phyloP scores from a whole-genome alignment of 2,113 vertebrate species.

The human (Homo sapiens) region GRCh38 chr9:82229501-82230000 shows the following conservation, averaged over 20 bases:
- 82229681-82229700: neutral
- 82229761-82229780: neutral
- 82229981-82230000: too few species aligned
- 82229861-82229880: neutral
- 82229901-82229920: neutral
- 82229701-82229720: neutral
- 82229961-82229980: too few species aligned
- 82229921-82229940: too few species aligned
- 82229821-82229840: neutral
- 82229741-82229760: conserved; percentile 1
- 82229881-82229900: neutral
- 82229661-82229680: neutral
- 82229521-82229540: neutral
- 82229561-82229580: neutral
- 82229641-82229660: neutral
- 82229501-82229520: neutral
- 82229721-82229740: neutral
- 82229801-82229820: neutral
- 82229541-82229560: neutral
- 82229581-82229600: neutral
- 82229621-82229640: neutral
- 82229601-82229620: neutral
- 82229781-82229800: neutral
- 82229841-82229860: neutral
- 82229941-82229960: too few species aligned